Evolutionary conservation across 1,140 invertebrate genomes (phyloP).

Genomic region (Polyergus mexicanus): DNA sequence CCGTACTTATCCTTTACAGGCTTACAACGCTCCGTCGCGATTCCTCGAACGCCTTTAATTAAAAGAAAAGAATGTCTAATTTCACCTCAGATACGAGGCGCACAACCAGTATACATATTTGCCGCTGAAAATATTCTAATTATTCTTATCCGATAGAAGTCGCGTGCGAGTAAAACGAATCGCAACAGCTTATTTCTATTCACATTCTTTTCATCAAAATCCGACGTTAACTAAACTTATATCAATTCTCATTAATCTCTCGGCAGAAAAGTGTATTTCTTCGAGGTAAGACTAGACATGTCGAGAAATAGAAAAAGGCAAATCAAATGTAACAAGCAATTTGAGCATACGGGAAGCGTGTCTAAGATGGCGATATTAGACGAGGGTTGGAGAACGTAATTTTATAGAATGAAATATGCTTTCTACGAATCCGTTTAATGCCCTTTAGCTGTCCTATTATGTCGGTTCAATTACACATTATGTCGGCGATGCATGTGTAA

Average conservation of each 20-base stretch:
- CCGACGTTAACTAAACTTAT: neutral
- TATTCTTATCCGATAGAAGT: neutral
- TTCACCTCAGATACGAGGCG: neutral
- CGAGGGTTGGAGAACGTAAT: conserved; percentile 71
- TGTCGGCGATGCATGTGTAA: conserved; percentile 3
- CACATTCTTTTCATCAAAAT: neutral
- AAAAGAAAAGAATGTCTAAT: conserved; percentile 32
- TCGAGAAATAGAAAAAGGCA: neutral
- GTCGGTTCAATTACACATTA: conserved; percentile 76
- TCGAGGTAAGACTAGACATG: neutral
- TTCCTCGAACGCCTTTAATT: conserved; percentile 71
- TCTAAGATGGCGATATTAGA: conserved; percentile 40
- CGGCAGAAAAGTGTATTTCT: no score
- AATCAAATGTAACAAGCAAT: neutral
- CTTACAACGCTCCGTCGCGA: conserved; percentile 26
- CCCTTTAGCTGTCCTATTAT: conserved; percentile 76
- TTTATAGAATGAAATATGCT: conserved; percentile 80
- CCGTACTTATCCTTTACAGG: conserved; percentile 63
- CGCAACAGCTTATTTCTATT: neutral
- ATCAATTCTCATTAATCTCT: conserved; percentile 9
- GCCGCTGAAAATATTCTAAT: conserved; percentile 9
- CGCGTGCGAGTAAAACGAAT: neutral
- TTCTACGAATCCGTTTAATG: conserved; percentile 83
- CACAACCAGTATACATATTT: neutral
- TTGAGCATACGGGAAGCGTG: neutral